A percentile compares a stretch with the other conserved stretches of the same genome.
Conservation (phyloP, 2,888 invertebrate species). For the Yponomeuta malinellus region DNA sequence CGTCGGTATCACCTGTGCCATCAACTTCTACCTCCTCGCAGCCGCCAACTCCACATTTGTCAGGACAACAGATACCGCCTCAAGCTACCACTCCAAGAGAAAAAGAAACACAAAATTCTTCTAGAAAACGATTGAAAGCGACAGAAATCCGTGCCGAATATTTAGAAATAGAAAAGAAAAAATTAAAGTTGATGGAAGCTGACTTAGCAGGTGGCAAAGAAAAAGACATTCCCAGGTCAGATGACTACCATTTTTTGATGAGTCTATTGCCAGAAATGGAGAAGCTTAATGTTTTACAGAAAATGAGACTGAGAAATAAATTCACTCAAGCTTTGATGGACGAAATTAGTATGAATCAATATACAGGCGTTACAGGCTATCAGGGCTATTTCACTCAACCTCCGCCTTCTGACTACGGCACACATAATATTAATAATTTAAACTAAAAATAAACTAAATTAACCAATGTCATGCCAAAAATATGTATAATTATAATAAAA, state of each 20-base stretch:
- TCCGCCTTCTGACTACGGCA: conserved; percentile 12
- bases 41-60: conserved; percentile 9
- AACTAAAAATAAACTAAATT: conserved; percentile 4
- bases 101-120: conserved; percentile 21
- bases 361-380: background rate
- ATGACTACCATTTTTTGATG: conserved; percentile 17
- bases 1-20: background rate
- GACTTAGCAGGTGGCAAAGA: conserved; percentile 16
- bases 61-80: background rate
- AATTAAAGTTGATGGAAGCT: conserved; percentile 18
- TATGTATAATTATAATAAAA: background rate
- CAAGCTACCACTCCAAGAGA: conserved; percentile 6
- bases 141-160: conserved; percentile 21
- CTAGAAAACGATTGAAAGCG: conserved; percentile 10
- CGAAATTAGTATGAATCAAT: conserved; percentile 17
- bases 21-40: conserved; percentile 8
- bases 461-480: conserved; percentile 6
- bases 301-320: conserved; percentile 22
- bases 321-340: conserved; percentile 23
- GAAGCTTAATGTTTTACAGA: conserved; percentile 20
- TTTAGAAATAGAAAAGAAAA: conserved; percentile 19
- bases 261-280: conserved; percentile 13
- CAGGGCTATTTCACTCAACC: conserved; percentile 11
- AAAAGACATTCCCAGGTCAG: conserved; percentile 19
- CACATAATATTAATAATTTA: conserved; percentile 10